These are phyloP conservation scores for Megalopta genalis DNA, from an alignment of 1,140 invertebrate species.

Conservation along the genomic window DNA sequence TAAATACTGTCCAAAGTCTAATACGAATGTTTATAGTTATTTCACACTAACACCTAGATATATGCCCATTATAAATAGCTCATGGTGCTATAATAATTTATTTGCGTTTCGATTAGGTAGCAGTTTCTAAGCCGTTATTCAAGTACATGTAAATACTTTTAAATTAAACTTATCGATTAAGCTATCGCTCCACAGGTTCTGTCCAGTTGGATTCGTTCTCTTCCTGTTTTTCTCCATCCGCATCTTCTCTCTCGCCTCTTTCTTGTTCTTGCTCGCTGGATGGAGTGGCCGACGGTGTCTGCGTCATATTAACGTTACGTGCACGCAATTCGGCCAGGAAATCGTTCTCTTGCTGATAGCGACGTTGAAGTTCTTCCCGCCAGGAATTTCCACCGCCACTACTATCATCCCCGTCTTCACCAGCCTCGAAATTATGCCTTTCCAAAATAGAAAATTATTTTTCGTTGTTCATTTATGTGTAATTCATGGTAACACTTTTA, in stretches of 20 bases:
- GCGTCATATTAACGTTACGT: constrained; percentile 76
- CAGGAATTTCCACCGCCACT: constrained; percentile 81
- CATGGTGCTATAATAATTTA: constrained; percentile 21
- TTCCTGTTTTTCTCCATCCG: constrained; percentile 79
- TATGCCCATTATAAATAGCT: constrained; percentile 41
- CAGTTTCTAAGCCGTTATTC: constrained; percentile 36
- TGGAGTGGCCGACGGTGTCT: constrained; percentile 65
- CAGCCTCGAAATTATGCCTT: constrained; percentile 75
- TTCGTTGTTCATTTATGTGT: background rate
- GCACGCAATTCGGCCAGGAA: constrained; percentile 84
- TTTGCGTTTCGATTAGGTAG: constrained; percentile 36
- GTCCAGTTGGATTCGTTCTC: constrained; percentile 85
- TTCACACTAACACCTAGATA: constrained; percentile 55
- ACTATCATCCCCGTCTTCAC: constrained; percentile 80
- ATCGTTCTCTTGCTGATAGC: constrained; percentile 84
- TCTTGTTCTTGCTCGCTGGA: constrained; percentile 78
- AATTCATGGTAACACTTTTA: background rate
- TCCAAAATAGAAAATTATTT: background rate
- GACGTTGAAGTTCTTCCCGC: constrained; percentile 84
- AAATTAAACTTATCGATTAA: constrained; percentile 82
- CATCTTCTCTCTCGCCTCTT: constrained; percentile 76
- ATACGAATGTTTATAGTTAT: constrained; percentile 41
- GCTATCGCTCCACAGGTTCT: constrained; percentile 85
- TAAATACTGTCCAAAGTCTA: constrained; percentile 46
- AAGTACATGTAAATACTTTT: constrained; percentile 19